Evolutionary conservation across 2,113 vertebrate genomes (phyloP), one percentile per base, ranked within the genome.

Genomic region (Tupaia tana): DNA sequence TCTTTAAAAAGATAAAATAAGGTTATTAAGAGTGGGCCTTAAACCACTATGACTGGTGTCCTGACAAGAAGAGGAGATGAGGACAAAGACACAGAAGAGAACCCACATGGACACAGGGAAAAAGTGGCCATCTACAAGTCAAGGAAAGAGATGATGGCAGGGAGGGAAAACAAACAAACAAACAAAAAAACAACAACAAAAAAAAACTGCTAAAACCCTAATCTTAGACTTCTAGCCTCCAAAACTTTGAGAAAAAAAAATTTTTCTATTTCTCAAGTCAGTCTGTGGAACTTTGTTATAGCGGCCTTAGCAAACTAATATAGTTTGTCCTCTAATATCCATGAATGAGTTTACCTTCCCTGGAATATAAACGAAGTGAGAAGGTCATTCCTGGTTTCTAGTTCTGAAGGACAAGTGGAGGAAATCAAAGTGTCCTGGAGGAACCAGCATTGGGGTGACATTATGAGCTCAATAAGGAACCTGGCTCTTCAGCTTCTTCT

Each of bases 1-100:
- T 89, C 22, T 63, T 91, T 25, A 64, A 43, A 85, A 34, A 89
- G 34, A 34, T 67, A 43, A 84, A 93, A 77, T 92, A 31, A 75
- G 11, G 34, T 43, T 43, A 4, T 31, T 79, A 66, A 56, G n/a
- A 22, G 10, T 69, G 15, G 4, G 12, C 43, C 64, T 9, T 58
- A 74, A 69, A 20, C 80, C 70, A 34, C 9, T 82, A 78, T 10
- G 20, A 25, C 20, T 43, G 6, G 16, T 61, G 52, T 63, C 79
- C 71, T 54, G 61, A 43, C 12, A 67, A 78, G 31, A 93, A 78
- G 77, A 86, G 11, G 34, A 27, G 13, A 86, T 54, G 22, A 69
- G 31, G 61, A 54, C 9, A 69, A 4, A 56, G 43, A 54, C 29
- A 63, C 3, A 59, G 16, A 61, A 11, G 27, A n/a, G 25, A 63